Conservation (phyloP, 2,888 invertebrate genomes). For the Patella pellucida region DNA sequence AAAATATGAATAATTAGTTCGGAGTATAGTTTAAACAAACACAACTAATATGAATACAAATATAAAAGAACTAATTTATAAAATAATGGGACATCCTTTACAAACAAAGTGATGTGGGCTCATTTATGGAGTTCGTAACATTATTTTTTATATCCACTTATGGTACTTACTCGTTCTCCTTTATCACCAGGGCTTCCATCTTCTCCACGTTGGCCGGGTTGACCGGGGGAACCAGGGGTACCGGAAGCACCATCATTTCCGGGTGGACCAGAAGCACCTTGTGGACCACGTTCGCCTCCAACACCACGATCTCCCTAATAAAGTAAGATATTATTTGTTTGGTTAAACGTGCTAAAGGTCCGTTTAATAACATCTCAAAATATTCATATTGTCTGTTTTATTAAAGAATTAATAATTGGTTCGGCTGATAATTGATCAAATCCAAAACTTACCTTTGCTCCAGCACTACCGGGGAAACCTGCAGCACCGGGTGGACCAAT, state of each 20-base stretch:
- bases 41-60: no score
- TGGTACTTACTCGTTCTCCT: slow-evolving; percentile 45
- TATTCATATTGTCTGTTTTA: no score
- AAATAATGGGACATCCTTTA: no score
- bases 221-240: slow-evolving; percentile 37
- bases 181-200: slow-evolving; percentile 54
- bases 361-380: no score
- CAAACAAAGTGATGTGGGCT: no score
- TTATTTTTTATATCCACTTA: no score
- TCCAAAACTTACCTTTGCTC: slow-evolving; percentile 48
- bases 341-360: no score
- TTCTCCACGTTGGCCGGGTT: slow-evolving; percentile 41
- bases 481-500: slow-evolving; percentile 73
- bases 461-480: slow-evolving; percentile 57
- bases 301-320: slow-evolving; percentile 54
- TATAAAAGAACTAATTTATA: not conserved
- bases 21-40: no score
- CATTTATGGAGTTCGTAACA: no score
- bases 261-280: slow-evolving; percentile 47
- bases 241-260: slow-evolving; percentile 49
- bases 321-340: not conserved
- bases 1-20: no score
- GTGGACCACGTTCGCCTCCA: slow-evolving; percentile 47
- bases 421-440: not conserved
- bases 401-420: not conserved